Conservation (phyloP, 1,140 invertebrate genomes). For the Melitaea cinxia region DNA sequence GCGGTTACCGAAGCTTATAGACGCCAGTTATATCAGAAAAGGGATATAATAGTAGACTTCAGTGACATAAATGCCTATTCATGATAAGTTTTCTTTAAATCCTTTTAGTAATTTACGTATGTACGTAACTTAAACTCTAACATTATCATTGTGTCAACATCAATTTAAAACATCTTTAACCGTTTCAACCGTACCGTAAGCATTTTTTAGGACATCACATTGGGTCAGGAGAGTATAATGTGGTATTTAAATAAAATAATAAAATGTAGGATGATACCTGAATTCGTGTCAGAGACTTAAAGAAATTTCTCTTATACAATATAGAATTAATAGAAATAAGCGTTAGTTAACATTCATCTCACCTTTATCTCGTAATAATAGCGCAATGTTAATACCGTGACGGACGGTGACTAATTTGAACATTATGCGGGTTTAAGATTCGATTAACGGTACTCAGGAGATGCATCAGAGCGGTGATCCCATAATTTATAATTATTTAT, state of each 20-base stretch:
- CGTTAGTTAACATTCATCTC: conserved; percentile 31
- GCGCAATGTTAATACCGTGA: conserved; percentile 49
- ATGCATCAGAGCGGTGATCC: conserved; percentile 34
- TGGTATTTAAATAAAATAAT: conserved; percentile 4
- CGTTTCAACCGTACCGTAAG: conserved; percentile 1
- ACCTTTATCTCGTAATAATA: conserved; percentile 32
- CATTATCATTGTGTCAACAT: neutral
- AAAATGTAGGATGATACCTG: conserved; percentile 20
- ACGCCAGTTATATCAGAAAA: too few species aligned
- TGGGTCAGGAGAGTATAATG: conserved; percentile 19
- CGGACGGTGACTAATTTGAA: conserved; percentile 61
- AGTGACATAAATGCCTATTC: neutral
- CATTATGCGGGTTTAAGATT: conserved; percentile 56
- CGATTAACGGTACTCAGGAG: conserved; percentile 60
- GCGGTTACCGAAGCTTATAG: too few species aligned
- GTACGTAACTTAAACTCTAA: neutral
- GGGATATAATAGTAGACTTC: too few species aligned
- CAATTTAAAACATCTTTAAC: conserved; percentile 1
- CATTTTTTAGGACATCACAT: conserved; percentile 5
- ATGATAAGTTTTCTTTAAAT: neutral
- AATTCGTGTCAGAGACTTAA: conserved; percentile 15
- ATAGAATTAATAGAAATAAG: conserved; percentile 20
- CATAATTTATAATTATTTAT: conserved; percentile 59
- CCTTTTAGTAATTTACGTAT: neutral
- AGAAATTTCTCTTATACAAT: conserved; percentile 9